Conservation (phyloP, 2,888 invertebrate genomes). For the Theodoxus fluviatilis region DNA sequence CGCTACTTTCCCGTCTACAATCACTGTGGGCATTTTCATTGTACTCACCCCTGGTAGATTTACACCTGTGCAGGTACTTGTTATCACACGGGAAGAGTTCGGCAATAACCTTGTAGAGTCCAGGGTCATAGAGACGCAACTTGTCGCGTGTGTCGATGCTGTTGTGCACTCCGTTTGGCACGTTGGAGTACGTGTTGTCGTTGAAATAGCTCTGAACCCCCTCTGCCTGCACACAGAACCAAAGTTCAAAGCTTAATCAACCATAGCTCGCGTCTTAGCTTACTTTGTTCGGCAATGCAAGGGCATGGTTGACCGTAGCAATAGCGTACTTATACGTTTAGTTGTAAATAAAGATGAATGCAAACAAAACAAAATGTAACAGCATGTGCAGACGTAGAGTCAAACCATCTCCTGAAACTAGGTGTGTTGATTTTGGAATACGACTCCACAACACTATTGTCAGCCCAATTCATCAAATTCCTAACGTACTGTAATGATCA, state of each 20-base stretch:
- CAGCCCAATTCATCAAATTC: too few species aligned
- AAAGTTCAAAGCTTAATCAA: background rate
- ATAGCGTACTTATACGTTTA: too few species aligned
- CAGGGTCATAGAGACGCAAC: conserved; percentile 39
- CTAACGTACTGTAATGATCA: too few species aligned
- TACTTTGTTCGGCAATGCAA: too few species aligned
- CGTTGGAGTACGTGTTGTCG: conserved; percentile 37
- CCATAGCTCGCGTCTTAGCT: background rate
- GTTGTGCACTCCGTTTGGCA: conserved; percentile 39
- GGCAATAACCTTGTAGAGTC: conserved; percentile 38
- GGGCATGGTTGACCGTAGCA: too few species aligned
- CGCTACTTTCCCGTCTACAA: too few species aligned
- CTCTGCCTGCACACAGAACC: conserved; percentile 39
- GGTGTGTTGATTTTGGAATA: too few species aligned
- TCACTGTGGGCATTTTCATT: too few species aligned
- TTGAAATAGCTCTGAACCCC: conserved; percentile 46
- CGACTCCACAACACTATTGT: too few species aligned
- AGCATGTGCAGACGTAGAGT: background rate
- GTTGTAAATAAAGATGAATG: too few species aligned
- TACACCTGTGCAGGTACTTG: conserved; percentile 39
- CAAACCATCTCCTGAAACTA: too few species aligned
- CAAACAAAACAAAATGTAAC: background rate
- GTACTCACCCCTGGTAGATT: conserved; percentile 35
- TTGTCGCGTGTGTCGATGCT: conserved; percentile 38
- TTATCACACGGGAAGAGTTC: conserved; percentile 46